Evolutionary conservation across 53 echinoderm and acorn worm genomes (phyloP).

Genomic region (Temnopleurus reevesii): DNA sequence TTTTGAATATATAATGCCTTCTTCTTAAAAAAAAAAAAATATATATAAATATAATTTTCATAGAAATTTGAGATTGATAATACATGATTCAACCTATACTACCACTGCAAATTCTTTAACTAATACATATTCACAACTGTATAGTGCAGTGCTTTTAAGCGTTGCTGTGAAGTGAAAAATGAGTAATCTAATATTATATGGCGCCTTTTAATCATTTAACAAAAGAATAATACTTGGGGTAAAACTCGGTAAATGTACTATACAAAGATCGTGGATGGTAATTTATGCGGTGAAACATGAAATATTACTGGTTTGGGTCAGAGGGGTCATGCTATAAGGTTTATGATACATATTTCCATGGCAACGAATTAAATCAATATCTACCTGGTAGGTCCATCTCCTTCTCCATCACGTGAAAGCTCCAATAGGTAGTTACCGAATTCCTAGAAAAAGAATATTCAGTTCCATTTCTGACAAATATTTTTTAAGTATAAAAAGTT

Average conservation of each 20-base stretch:
- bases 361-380: neutral
- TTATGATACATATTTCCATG: neutral
- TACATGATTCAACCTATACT: too few relatives aligned
- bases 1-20: too few relatives aligned
- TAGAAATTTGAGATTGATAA: neutral
- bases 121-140: too few relatives aligned
- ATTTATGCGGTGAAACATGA: neutral
- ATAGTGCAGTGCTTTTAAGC: neutral
- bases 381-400: constrained; percentile 47
- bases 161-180: too few relatives aligned
- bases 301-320: neutral
- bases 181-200: neutral
- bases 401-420: constrained; percentile 64
- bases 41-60: neutral
- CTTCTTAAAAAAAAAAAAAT: neutral
- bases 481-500: too few relatives aligned
- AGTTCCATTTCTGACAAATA: too few relatives aligned
- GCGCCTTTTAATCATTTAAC: neutral
- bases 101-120: too few relatives aligned
- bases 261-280: neutral
- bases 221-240: neutral
- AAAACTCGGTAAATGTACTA: too few relatives aligned
- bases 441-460: constrained; percentile 61
- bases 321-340: neutral
- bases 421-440: constrained; percentile 94